Conservation (phyloP, 2,113 vertebrate species). For the Euleptes europaea region DNA sequence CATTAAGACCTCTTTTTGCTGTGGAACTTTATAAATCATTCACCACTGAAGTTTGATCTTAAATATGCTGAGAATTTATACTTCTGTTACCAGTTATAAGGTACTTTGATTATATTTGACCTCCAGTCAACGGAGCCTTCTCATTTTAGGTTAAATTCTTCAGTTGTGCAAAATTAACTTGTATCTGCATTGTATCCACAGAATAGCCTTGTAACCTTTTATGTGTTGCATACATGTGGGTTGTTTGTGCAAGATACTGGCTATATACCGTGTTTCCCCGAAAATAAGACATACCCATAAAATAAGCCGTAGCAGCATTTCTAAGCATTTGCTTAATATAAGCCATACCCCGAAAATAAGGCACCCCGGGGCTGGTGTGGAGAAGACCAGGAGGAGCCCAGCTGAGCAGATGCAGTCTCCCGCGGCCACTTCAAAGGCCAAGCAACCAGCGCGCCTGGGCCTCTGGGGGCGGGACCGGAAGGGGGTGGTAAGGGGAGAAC, state of each 20-base stretch:
- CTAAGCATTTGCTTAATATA: no score
- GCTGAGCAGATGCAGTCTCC: no score
- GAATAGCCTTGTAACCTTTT: neutral
- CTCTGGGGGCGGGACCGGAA: no score
- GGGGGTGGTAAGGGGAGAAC: no score
- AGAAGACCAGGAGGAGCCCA: no score
- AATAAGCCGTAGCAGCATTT: no score
- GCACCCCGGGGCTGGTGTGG: no score
- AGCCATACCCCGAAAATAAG: no score
- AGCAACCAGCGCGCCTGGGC: no score
- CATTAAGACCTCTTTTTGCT: neutral
- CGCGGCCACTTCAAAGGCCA: no score
- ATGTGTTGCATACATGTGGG: neutral
- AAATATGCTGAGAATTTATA: neutral
- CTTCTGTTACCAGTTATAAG: neutral
- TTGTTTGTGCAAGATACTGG: neutral
- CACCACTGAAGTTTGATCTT: neutral
- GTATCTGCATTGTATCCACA: neutral
- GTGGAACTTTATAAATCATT: neutral
- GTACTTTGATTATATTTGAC: neutral
- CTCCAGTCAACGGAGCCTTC: neutral
- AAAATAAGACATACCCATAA: no score
- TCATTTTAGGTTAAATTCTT: neutral
- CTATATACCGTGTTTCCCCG: no score
- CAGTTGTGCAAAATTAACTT: neutral